Percentiles rank a stretch among this genome's conserved stretches.
Evolutionary conservation across 2,113 vertebrate species (phyloP).

Genomic region (Cottus gobio): DNA sequence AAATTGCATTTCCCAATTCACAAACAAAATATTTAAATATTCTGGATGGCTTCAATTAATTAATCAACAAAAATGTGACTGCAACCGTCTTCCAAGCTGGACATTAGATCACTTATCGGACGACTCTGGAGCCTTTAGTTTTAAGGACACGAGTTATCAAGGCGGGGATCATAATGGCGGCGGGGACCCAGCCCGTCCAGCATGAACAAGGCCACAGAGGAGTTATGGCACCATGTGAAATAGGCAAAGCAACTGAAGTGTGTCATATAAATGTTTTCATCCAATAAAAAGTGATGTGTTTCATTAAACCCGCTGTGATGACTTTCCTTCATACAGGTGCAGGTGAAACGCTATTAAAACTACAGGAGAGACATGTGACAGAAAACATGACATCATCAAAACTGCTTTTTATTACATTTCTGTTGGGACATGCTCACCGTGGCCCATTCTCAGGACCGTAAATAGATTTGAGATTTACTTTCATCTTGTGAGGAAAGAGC

Average conservation of each 20-base stretch:
- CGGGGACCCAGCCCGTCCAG: no score
- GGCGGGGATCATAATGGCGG: background rate
- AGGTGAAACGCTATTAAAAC: background rate
- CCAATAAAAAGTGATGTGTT: slow-evolving; percentile 73
- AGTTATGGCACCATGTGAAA: slow-evolving; percentile 3
- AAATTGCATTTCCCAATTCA: background rate
- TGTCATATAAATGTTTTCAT: slow-evolving; percentile 80
- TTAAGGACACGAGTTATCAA: background rate
- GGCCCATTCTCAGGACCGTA: no score
- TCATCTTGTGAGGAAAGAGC: no score
- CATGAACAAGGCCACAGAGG: slow-evolving; percentile 31
- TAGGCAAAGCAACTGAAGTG: slow-evolving; percentile 20
- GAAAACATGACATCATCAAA: background rate
- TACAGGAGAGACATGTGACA: background rate
- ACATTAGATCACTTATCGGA: background rate
- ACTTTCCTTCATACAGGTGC: background rate
- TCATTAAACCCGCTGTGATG: slow-evolving; percentile 26
- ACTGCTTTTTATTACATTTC: background rate
- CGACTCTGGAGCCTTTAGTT: background rate
- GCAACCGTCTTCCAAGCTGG: background rate
- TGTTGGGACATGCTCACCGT: background rate
- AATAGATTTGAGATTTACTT: no score
- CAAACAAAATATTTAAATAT: background rate
- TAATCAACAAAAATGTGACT: background rate
- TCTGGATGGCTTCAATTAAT: background rate